phyloP scores from a whole-genome alignment of 2,113 vertebrate genomes.

The Pterophyllum scalare region DNA sequence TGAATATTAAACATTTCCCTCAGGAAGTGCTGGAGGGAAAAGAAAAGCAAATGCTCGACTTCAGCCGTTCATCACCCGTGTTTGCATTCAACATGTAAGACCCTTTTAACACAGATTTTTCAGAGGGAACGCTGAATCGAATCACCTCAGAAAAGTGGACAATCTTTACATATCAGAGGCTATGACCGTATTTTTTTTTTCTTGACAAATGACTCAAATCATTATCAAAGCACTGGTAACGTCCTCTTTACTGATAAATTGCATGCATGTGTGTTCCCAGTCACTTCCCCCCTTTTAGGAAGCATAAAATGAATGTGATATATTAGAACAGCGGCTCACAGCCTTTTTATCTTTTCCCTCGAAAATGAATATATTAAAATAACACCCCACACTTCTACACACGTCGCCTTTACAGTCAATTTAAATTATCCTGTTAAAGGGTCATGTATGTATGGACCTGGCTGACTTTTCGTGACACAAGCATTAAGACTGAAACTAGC shows the following conservation, averaged over 20 bases:
- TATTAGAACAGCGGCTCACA: background rate
- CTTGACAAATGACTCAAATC: background rate
- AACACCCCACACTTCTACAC: background rate
- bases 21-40: background rate
- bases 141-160: background rate
- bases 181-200: constrained; percentile 5
- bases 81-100: background rate
- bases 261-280: background rate
- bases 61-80: background rate
- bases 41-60: background rate
- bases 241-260: background rate
- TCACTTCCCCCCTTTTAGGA: background rate
- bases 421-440: background rate
- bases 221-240: background rate
- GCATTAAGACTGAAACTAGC: background rate
- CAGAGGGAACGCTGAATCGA: background rate
- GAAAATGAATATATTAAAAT: constrained; percentile 9
- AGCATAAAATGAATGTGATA: background rate
- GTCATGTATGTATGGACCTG: background rate
- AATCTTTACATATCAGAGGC: background rate
- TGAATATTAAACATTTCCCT: background rate
- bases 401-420: background rate
- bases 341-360: background rate
- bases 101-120: background rate
- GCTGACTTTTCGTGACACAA: background rate